phyloP scores from a whole-genome alignment of 2,888 invertebrate genomes.

The Biston stratarius region DNA sequence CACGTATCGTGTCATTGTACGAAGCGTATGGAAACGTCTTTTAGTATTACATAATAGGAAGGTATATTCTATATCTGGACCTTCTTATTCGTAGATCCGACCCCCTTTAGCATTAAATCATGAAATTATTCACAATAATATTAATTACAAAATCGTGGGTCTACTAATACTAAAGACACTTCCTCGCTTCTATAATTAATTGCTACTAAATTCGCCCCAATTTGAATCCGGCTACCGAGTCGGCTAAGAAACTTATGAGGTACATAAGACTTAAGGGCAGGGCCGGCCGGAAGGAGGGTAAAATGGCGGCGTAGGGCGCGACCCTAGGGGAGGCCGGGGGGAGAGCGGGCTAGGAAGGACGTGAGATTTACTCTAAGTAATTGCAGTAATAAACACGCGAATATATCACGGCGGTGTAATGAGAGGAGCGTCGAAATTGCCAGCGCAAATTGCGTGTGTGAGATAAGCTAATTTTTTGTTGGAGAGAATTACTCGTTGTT shows the following conservation, averaged over 20 bases:
- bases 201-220: constrained; percentile 86
- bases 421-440: constrained; percentile 85
- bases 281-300: constrained; percentile 84
- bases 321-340: constrained; percentile 71
- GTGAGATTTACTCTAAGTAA: constrained; percentile 87
- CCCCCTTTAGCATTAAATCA: constrained; percentile 62
- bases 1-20: too few species aligned
- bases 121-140: constrained; percentile 72
- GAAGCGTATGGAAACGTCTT: too few species aligned
- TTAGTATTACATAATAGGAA: neutral
- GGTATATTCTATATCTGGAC: constrained; percentile 27
- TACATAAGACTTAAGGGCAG: constrained; percentile 87
- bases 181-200: constrained; percentile 84
- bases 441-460: constrained; percentile 86
- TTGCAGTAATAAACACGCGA: constrained; percentile 87
- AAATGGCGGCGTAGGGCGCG: constrained; percentile 82
- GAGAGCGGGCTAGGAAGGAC: constrained; percentile 81
- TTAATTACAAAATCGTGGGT: constrained; percentile 78
- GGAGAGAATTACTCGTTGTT: constrained; percentile 52
- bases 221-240: constrained; percentile 86
- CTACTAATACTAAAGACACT: constrained; percentile 76
- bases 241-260: constrained; percentile 86
- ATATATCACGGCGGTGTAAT: constrained; percentile 86
- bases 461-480: constrained; percentile 82
- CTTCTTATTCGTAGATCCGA: constrained; percentile 40